phyloP scores from a whole-genome alignment of 2,888 invertebrate genomes.

The Carterocephalus palaemon region DNA sequence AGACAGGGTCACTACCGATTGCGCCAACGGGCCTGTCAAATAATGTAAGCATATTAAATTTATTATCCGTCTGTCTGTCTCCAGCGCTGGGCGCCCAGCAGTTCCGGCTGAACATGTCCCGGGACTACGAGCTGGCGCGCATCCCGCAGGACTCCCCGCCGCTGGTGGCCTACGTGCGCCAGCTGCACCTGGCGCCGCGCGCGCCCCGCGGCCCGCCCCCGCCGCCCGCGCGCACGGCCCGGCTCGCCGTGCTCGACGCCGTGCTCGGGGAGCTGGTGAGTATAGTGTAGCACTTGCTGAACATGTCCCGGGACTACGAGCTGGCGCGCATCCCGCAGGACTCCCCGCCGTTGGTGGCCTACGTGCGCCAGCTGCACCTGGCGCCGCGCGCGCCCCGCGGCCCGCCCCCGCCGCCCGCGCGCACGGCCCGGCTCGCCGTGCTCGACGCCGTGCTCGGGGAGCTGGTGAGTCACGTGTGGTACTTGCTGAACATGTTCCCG shows the following conservation, averaged over 20 bases:
- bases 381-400: conserved; percentile 54
- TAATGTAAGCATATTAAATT: background rate
- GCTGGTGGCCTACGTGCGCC: conserved; percentile 85
- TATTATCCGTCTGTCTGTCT: conserved; percentile 18
- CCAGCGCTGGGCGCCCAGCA: conserved; percentile 85
- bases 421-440: conserved; percentile 64
- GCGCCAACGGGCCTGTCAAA: too few species aligned
- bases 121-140: conserved; percentile 85
- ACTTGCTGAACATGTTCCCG: too few species aligned
- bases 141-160: conserved; percentile 87
- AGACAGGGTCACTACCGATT: too few species aligned
- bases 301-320: conserved; percentile 89
- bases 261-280: conserved; percentile 55
- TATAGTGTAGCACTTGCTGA: conserved; percentile 66
- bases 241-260: conserved; percentile 54
- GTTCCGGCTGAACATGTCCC: conserved; percentile 88
- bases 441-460: conserved; percentile 49
- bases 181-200: conserved; percentile 81
- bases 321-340: conserved; percentile 86
- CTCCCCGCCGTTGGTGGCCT: conserved; percentile 85
- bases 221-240: conserved; percentile 57
- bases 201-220: conserved; percentile 47
- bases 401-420: conserved; percentile 49
- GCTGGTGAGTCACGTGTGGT: conserved; percentile 56
- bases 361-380: conserved; percentile 86